Evolutionary conservation across 2,113 vertebrate genomes (phyloP), one percentile per base, ranked within the genome.

Genomic region (Dromiciops gliroides): DNA sequence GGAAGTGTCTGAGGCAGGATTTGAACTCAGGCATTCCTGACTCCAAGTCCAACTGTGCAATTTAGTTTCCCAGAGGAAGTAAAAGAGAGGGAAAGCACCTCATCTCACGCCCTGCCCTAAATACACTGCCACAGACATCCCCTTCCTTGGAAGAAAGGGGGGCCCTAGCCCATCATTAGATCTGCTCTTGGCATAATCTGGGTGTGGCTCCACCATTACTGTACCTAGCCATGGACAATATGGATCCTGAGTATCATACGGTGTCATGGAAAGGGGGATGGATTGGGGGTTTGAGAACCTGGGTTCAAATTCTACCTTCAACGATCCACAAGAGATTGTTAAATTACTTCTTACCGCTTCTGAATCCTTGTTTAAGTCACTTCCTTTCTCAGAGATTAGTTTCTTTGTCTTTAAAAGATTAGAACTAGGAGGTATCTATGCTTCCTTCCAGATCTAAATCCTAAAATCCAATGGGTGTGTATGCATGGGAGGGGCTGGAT

Each of bases 181-280:
- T 19, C 12, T 67, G 31, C 31, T 37, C 60, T 67, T n/a, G 12
- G 31, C 31, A 37, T 67, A 37, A 60, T 60, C 53, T 60, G 53
- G 28, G 53, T 31, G 10, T 28, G 31, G n/a, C 37, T 19, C 31
- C 19, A n/a, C 67, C 37, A 44, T n/a, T 22, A 19, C 16, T 75
- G 60, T 37, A 37, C 31, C 31, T 67, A 67, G 60, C 31, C 60
- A 67, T 31, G 28, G 28, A 12, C 56, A 60, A 31, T 8, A 31
- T 37, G 14, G 67, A 44, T 19, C 67, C 37, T 6, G 0, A 8
- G 1, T 14, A 0, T 14, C 6, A 31, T 37, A n/a, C 19, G 16
- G 19, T 44, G 37, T 75, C 37, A 44, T 19, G 16, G 37, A n/a
- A 75, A 75, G 67, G 6, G 37, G 37, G 44, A 75, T 22, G 19